Evolutionary conservation across 92 coral and sea anemone genomes (phyloP), one percentile per base, ranked within the genome.

Genomic region (Phymanthus crucifer): DNA sequence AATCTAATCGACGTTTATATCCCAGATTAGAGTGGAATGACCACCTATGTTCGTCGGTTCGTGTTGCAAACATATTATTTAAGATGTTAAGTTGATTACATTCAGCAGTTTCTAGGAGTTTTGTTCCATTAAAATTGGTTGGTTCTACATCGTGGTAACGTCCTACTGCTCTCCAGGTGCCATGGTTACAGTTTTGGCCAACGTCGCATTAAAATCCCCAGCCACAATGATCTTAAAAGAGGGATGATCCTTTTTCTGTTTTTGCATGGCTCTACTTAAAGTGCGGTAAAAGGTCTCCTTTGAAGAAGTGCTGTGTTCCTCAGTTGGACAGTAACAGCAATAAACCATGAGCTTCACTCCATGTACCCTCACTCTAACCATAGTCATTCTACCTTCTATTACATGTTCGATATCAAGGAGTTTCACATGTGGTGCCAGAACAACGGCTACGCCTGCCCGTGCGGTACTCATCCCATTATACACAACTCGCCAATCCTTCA

Each of bases 241-340:
- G 3, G 79, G 82, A 38, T 77, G 17, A 8, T 77, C 73, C 24
- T 57, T 57, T 57, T 26, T 77, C 27, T 13, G 2, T 1, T 65
- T 4, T 34, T 32, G 71, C 1, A 77, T 65, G 2, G 47, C 73
- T 9, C 9, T 73, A n/a, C 38, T 0, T 7, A 81, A 34, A n/a
- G 35, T 54, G 7, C 18, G 79, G 57, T 73, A 81, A 37, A 73
- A 72, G 9, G 32, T 47, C 26, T 81, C 71, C 43, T 81, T 73
- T 24, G 79, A 7, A 36, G 80, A 72, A 37, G n/a, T 32, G 24
- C 48, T 32, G 43, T 72, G 66, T 72, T 72, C 54, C 47, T 72
- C 85, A 19, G 85, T 71, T 17, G 85, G 79, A n/a, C 78, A 50
- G 52, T 72, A 80, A 34, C 85, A 71, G 19, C 37, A 40, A 47